phyloP scores from a whole-genome alignment of 64 coral and sea anemone species.

The Pocillopora damicornis region DNA sequence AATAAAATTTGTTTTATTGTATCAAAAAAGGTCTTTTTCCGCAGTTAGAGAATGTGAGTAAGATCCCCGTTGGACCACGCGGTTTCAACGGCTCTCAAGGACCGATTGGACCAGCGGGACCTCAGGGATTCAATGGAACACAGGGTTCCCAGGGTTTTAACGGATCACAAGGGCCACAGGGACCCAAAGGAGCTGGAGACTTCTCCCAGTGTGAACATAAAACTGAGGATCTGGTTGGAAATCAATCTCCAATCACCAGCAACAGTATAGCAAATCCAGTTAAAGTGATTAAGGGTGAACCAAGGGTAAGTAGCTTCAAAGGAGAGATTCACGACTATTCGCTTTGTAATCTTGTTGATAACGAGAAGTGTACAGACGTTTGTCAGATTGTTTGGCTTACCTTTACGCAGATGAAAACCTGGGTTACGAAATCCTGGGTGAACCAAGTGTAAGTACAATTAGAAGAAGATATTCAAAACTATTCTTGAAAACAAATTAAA shows the following conservation, averaged over 20 bases:
- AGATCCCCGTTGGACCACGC: conserved; percentile 9
- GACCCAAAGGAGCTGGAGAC: conserved; percentile 12
- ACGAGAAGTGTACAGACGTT: no score
- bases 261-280: background rate
- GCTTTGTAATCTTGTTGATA: no score
- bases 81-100: conserved; percentile 36
- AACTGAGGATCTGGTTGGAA: background rate
- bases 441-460: no score
- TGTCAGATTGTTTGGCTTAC: background rate
- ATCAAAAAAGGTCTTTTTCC: background rate
- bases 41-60: conserved; percentile 12
- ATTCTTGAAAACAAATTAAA: no score
- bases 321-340: no score
- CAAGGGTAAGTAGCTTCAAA: background rate
- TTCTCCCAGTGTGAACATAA: conserved; percentile 27
- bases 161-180: conserved; percentile 28
- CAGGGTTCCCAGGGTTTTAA: conserved; percentile 28
- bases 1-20: background rate
- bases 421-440: no score
- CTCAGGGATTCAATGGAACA: conserved; percentile 49
- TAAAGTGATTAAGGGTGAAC: background rate
- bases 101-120: conserved; percentile 8
- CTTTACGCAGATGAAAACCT: no score
- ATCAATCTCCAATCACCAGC: background rate
- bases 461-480: no score